phyloP scores from a whole-genome alignment of 2,888 invertebrate species.

The Omphaloscelis lunosa region DNA sequence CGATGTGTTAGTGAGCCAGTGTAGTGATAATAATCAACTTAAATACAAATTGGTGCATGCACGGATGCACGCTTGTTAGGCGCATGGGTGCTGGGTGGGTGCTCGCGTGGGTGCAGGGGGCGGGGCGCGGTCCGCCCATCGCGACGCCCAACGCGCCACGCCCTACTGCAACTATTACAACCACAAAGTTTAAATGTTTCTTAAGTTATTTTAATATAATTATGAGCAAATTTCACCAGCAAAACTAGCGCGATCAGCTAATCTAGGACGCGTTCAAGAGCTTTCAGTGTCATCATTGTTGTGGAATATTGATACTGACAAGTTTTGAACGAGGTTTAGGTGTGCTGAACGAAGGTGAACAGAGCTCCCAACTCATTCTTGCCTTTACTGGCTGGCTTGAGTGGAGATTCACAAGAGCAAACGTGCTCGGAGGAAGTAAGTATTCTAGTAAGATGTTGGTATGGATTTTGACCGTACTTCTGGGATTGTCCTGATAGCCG shows the following conservation, averaged over 20 bases:
- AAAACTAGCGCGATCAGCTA: not conserved
- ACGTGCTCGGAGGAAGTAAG: no score
- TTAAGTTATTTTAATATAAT: not conserved
- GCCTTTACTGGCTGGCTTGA: no score
- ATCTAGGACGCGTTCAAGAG: not conserved
- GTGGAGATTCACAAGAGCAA: no score
- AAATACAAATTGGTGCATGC: not conserved
- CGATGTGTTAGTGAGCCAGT: not conserved
- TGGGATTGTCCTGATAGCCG: no score
- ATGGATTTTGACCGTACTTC: no score
- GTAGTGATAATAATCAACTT: not conserved
- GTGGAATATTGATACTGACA: not conserved
- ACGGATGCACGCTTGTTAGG: constrained; percentile 28
- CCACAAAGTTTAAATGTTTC: constrained; percentile 23
- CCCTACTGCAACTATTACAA: constrained; percentile 69
- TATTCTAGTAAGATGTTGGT: no score
- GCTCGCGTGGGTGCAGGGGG: constrained; percentile 85
- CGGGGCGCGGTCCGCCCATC: constrained; percentile 78
- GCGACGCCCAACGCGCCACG: constrained; percentile 77
- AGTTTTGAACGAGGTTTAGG: not conserved
- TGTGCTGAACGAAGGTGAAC: not conserved
- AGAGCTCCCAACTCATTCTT: no score
- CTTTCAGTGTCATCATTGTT: not conserved
- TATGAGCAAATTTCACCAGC: not conserved
- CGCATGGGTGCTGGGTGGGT: constrained; percentile 79